A percentile compares a stretch with the other conserved stretches of the same genome.
phyloP scores from a whole-genome alignment of 2,888 invertebrate species.

The Invenusta paracnida region DNA sequence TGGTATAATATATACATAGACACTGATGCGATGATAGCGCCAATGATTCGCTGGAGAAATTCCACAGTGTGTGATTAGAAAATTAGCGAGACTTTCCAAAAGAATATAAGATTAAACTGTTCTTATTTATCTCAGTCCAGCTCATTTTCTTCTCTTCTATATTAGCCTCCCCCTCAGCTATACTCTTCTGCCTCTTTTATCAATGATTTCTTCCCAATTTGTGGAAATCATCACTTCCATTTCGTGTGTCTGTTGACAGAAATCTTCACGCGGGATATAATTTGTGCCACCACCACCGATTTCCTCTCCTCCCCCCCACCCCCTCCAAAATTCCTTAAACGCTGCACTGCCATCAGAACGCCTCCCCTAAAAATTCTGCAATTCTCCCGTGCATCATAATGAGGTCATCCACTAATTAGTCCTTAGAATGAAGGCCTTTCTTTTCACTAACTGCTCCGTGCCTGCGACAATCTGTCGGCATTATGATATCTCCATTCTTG shows the following conservation, averaged over 20 bases:
- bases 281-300: too few relatives aligned
- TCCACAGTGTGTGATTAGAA: slow-evolving; percentile 18
- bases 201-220: slow-evolving; percentile 22
- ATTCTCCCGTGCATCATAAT: slow-evolving; percentile 23
- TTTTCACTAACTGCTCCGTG: not conserved
- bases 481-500: not conserved
- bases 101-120: slow-evolving; percentile 15
- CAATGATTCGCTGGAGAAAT: not conserved
- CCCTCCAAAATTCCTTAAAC: not conserved
- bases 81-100: not conserved
- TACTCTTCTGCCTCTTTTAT: too few relatives aligned
- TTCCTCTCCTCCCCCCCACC: too few relatives aligned
- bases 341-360: not conserved
- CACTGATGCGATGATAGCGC: not conserved
- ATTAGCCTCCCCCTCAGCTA: too few relatives aligned
- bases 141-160: not conserved
- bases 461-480: not conserved
- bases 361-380: too few relatives aligned
- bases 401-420: slow-evolving; percentile 12
- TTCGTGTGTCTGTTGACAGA: not conserved
- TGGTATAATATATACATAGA: not conserved
- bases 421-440: not conserved
- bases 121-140: not conserved
- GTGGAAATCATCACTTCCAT: slow-evolving; percentile 5
- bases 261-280: too few relatives aligned